Percentiles rank a stretch among this genome's conserved stretches.
Conservation (phyloP, 2,113 vertebrate genomes). For the Saimiri boliviensis region DNA sequence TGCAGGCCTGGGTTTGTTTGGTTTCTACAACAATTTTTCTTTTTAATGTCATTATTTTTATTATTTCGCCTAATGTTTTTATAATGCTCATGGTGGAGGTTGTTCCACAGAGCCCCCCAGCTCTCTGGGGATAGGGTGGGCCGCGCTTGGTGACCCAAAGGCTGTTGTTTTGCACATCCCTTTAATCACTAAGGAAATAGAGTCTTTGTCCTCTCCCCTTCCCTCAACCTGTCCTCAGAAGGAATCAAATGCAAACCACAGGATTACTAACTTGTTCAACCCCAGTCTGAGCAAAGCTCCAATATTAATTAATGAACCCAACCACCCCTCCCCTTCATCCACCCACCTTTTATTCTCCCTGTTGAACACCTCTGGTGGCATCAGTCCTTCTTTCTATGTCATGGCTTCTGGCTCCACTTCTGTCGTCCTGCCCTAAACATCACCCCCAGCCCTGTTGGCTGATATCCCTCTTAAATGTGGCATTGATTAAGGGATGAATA, state of each 20-base stretch:
- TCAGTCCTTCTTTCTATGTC: neutral
- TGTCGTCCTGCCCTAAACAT: neutral
- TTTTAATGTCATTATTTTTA: constrained; percentile 78
- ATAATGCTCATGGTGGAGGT: constrained; percentile 68
- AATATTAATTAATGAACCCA: constrained; percentile 10
- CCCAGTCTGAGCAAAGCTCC: neutral
- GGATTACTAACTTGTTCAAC: neutral
- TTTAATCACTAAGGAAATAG: neutral
- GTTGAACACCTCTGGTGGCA: neutral
- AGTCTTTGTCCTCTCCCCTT: neutral
- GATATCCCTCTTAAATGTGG: neutral
- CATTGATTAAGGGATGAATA: neutral
- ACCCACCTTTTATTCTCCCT: neutral
- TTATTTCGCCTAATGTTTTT: constrained; percentile 72
- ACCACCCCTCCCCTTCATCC: neutral
- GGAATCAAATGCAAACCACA: neutral
- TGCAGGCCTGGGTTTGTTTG: constrained; percentile 59
- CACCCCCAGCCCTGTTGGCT: neutral
- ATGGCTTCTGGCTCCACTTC: neutral
- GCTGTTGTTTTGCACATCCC: neutral
- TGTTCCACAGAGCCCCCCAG: neutral
- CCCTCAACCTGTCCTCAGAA: neutral
- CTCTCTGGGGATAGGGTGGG: neutral
- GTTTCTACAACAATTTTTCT: constrained; percentile 67
- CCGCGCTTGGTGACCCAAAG: neutral